Evolutionary conservation across 2,113 vertebrate genomes (phyloP), one percentile per base, ranked within the genome.

Genomic region (Dicrurus megarhynchus): DNA sequence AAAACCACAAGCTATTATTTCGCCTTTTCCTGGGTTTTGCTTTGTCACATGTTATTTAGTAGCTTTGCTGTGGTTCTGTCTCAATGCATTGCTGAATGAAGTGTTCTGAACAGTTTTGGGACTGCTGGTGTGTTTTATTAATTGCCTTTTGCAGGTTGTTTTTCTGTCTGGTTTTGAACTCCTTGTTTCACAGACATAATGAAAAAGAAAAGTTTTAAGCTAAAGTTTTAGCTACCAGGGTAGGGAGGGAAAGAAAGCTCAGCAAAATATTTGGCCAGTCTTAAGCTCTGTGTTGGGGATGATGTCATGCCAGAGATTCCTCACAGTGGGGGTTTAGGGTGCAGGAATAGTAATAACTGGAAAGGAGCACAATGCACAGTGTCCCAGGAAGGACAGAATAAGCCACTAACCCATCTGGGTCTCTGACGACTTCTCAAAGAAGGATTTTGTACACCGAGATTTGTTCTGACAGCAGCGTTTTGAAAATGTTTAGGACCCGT

Each of bases 371-470:
- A 77, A 11, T 84, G 80, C 55, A 65, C 2, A 5, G 39, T 89
- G 67, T 94, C 96, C 88, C 87, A 91, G 75, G 85, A 73, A 74
- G 56, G 47, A 60, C 84, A 69, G 91, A 84, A 91, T 65, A 61
- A 76, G 52, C 41, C 69, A 84, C 56, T 33, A 79, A 6, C 71
- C 90, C 89, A 79, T 80, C 46, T 80, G 78, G 84, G 83, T 74
- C 92, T 90, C 91, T 97, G 92, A 89, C 27, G 64, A 44, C 69
- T 95, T 91, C 69, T 96, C 95, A 90, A 71, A 88, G 65, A 76
- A 60, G 53, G 41, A 46, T n/a, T 93, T 39, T 67, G 63, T 92
- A 81, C n/a, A 28, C 76, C 21, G 41, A 94, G 61, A 88, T 88
- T 61, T 93, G 44, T 94, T 73, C 86, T 91, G 87, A 61, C 80